Percentiles rank a stretch among this genome's conserved stretches.
These are phyloP conservation scores for Paragorgia papillata DNA, from an alignment of 92 coral and sea anemone species.

Conservation along the genomic window DNA sequence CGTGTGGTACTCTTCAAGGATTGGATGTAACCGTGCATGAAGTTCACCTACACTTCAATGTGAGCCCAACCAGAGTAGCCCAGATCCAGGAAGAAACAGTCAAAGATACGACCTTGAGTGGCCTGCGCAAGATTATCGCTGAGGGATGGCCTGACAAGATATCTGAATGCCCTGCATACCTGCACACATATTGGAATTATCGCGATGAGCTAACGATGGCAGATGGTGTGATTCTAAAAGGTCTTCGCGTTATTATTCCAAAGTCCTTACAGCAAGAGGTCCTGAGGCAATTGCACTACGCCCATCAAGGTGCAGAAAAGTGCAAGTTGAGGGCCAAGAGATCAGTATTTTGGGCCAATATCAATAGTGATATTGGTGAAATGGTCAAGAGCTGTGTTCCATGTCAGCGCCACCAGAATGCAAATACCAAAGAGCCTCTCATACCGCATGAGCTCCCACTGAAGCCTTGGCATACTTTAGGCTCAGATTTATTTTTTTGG, in stretches of 20 bases:
- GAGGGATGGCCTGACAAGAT: constrained; percentile 63
- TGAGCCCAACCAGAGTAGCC: constrained; percentile 9
- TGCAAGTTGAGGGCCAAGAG: constrained; percentile 65
- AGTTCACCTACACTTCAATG: constrained; percentile 31
- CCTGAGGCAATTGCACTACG: constrained; percentile 54
- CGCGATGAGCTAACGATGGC: constrained; percentile 56
- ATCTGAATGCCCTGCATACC: constrained; percentile 60
- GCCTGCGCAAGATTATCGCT: constrained; percentile 41
- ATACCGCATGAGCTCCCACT: constrained; percentile 58
- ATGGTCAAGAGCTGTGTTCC: constrained; percentile 58
- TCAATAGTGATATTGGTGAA: constrained; percentile 53
- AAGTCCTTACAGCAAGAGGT: constrained; percentile 46
- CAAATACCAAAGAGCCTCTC: constrained; percentile 67
- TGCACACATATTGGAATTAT: constrained; percentile 59
- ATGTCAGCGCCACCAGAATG: constrained; percentile 64
- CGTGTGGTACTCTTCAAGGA: constrained; percentile 1
- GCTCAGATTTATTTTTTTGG: constrained; percentile 42
- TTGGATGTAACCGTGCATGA: constrained; percentile 29
- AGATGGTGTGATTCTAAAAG: constrained; percentile 55
- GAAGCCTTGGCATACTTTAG: constrained; percentile 62
- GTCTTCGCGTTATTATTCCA: constrained; percentile 50
- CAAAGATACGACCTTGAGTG: constrained; percentile 33
- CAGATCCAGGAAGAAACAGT: constrained; percentile 22
- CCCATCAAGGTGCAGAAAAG: constrained; percentile 54
- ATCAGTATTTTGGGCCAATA: constrained; percentile 63